Evolutionary conservation across 2,113 vertebrate species (phyloP).

Genomic region (Onychostoma macrolepis): DNA sequence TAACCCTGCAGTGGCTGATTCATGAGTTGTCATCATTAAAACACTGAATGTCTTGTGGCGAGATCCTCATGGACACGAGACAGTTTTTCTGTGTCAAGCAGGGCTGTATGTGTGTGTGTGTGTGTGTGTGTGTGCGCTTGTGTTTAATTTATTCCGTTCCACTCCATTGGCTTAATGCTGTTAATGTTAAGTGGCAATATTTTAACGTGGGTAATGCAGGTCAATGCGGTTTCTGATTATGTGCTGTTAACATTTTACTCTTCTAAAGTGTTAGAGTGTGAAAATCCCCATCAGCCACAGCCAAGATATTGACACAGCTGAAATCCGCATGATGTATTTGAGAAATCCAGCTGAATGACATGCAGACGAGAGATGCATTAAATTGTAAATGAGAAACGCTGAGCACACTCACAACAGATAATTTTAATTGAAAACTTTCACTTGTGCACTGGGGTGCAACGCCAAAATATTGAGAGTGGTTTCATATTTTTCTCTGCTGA

Average conservation of each 20-base stretch:
- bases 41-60: background rate
- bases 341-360: constrained; percentile 46
- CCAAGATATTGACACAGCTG: background rate
- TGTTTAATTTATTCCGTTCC: background rate
- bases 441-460: constrained; percentile 63
- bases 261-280: background rate
- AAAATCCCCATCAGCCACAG: background rate
- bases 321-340: constrained; percentile 1
- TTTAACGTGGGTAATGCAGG: constrained; percentile 8
- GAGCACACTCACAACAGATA: constrained; percentile 55
- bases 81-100: background rate
- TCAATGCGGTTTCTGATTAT: constrained; percentile 26
- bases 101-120: background rate
- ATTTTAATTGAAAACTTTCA: constrained; percentile 70
- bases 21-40: background rate
- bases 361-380: constrained; percentile 45
- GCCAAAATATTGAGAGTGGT: constrained; percentile 60
- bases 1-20: background rate
- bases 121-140: background rate
- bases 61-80: background rate
- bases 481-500: constrained; percentile 61
- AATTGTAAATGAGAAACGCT: constrained; percentile 37
- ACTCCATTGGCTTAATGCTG: constrained; percentile 15
- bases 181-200: constrained; percentile 30
- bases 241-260: constrained; percentile 14